Evolutionary conservation across 2,797 vertebrate species (phyloP).

Genomic region (Chromobotia macracanthus): DNA sequence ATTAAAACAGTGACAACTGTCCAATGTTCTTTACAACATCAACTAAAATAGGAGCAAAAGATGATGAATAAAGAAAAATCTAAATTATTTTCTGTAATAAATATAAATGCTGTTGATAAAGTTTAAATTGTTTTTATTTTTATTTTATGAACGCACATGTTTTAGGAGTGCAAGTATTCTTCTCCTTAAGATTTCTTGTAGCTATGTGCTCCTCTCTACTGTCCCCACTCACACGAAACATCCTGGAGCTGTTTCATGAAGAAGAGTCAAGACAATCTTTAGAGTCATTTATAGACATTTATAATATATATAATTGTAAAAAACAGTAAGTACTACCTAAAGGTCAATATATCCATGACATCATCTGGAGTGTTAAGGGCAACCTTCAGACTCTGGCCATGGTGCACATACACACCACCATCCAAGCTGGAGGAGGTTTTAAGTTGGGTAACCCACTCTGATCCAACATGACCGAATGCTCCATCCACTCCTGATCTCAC

Average conservation of each 20-base stretch:
- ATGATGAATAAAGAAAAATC: too few relatives aligned
- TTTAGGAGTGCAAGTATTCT: conserved; percentile 78
- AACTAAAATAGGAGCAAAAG: too few relatives aligned
- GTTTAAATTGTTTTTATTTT: too few relatives aligned
- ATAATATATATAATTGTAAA: neutral
- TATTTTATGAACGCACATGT: conserved; percentile 68
- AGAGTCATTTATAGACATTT: conserved; percentile 5
- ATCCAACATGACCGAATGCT: conserved; percentile 76
- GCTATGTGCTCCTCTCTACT: conserved; percentile 70
- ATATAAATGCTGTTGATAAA: too few relatives aligned
- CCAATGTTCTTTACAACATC: too few relatives aligned
- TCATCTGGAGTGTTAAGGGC: conserved; percentile 85
- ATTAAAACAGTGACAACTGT: too few relatives aligned
- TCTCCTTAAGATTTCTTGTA: conserved; percentile 72
- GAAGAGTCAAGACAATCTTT: conserved; percentile 6
- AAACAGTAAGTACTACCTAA: conserved; percentile 73
- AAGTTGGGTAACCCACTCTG: conserved; percentile 81
- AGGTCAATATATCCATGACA: conserved; percentile 80
- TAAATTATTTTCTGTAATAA: too few relatives aligned
- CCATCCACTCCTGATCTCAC: conserved; percentile 81
- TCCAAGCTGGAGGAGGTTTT: conserved; percentile 81
- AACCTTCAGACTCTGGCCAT: conserved; percentile 80
- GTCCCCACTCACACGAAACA: conserved; percentile 75
- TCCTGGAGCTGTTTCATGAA: conserved; percentile 76
- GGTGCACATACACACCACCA: conserved; percentile 82